A percentile compares a stretch with the other conserved stretches of the same genome.
Conservation (phyloP, 2,113 vertebrate species). For the Malurus alboscapulatus region DNA sequence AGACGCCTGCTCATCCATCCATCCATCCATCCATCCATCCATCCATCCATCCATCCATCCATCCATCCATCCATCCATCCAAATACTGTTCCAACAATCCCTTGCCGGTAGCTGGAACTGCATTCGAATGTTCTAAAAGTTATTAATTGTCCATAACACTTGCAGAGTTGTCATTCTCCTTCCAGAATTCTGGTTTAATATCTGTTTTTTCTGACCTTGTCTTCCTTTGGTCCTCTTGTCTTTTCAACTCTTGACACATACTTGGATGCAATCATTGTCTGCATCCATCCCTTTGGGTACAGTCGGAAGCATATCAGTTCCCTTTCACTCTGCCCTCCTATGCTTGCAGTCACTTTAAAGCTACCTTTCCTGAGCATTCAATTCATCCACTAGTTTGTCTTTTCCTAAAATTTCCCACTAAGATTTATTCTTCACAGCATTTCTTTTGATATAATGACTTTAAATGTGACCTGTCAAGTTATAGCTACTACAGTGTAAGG, state of each 20-base stretch:
- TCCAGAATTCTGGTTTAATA: background rate
- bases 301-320: fast-evolving
- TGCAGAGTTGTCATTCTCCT: background rate
- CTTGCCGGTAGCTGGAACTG: background rate
- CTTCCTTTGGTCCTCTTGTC: background rate
- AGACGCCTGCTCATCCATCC: background rate
- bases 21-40: background rate
- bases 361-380: background rate
- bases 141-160: background rate
- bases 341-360: background rate
- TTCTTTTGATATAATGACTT: background rate
- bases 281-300: background rate
- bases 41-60: too few relatives aligned
- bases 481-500: background rate
- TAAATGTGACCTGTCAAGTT: background rate
- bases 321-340: background rate
- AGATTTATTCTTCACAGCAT: background rate
- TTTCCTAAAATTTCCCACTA: background rate
- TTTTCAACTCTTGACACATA: background rate
- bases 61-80: background rate
- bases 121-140: background rate
- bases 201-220: background rate
- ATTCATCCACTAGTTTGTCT: background rate
- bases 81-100: background rate
- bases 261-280: background rate